Evolutionary conservation across 2,113 vertebrate genomes (phyloP), one percentile per base, ranked within the genome.

Genomic region (Bos taurus): DNA sequence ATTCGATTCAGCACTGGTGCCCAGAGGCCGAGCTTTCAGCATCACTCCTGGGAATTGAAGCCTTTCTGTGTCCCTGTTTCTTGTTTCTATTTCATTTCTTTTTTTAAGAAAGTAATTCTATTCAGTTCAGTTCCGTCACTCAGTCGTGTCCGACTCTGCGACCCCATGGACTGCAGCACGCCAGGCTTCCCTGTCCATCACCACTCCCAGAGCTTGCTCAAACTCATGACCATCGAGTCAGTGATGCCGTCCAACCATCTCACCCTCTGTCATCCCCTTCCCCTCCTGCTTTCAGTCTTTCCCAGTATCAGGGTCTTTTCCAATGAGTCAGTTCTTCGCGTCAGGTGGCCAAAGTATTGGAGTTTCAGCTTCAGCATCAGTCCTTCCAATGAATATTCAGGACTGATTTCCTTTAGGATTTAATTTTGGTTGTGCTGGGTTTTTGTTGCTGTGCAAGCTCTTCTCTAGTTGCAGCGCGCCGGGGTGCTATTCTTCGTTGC

Each of bases 141-240:
- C n/a, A 71, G 67, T 40, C 10, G 4, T 23, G n/a, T 40, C 19
- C 5, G 0, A 71, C 67, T 71, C 67, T 71, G n/a, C 19, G 0
- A 23, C n/a, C n/a, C 67, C 19, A 23, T 71, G n/a, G 67, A 40
- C 67, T 71, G 19, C 67, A 71, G 67, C 67, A 71, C 0, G 1
- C 19, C 67, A 71, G 67, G n/a, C n/a, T 40, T 71, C 10, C 2
- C 2, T 71, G 67, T 71, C 67, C 67, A 40, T 71, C 67, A 71
- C 67, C n/a, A 71, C 67, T 23, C 67, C 67, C n/a, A 71, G 67
- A 36, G 10, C 67, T 71, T 71, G 62, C 60, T 64, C 28, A 8
- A 17, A 64, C 60, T 64, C 60, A 33, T 33, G n/a, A 21, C 64
- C 64, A 23, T 71, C 5, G 9, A 36, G 64, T 36, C n/a, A n/a